Percentiles rank a stretch among this genome's conserved stretches.
These are phyloP conservation scores for Pseudomyrmex dendroicus DNA, from an alignment of 1,140 invertebrate genomes.

Conservation along the genomic window DNA sequence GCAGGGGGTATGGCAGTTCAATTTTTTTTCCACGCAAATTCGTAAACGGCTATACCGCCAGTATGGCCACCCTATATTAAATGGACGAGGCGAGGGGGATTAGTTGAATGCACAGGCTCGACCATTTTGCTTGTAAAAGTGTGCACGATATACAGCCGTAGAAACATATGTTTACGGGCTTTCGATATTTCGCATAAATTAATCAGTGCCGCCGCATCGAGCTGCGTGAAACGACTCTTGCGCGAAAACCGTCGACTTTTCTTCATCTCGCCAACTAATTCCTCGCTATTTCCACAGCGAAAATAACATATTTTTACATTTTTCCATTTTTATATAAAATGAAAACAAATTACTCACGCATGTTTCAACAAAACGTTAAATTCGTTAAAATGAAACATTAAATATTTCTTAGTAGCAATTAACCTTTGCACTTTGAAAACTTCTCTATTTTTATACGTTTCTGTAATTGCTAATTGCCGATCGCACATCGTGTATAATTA, in stretches of 20 bases:
- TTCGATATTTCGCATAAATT: constrained; percentile 73
- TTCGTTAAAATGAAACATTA: too few species aligned
- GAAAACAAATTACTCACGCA: background rate
- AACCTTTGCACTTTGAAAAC: background rate
- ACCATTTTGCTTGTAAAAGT: constrained; percentile 77
- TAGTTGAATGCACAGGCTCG: constrained; percentile 75
- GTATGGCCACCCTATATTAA: constrained; percentile 79
- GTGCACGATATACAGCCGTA: constrained; percentile 68
- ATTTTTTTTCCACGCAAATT: constrained; percentile 79
- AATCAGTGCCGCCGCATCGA: constrained; percentile 57
- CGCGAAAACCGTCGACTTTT: background rate
- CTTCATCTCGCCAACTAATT: background rate
- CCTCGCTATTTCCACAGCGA: background rate
- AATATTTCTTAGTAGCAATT: too few species aligned
- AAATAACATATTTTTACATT: constrained; percentile 6
- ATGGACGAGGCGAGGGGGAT: constrained; percentile 78
- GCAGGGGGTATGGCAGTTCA: constrained; percentile 69
- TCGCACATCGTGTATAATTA: background rate
- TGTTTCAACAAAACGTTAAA: background rate
- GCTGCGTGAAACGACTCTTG: background rate
- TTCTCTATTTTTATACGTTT: constrained; percentile 1
- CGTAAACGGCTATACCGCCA: constrained; percentile 77
- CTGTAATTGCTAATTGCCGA: background rate
- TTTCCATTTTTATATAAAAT: background rate
- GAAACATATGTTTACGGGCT: constrained; percentile 75